Evolutionary conservation across 2,113 vertebrate genomes (phyloP).

Genomic region (Serilophus lunatus): DNA sequence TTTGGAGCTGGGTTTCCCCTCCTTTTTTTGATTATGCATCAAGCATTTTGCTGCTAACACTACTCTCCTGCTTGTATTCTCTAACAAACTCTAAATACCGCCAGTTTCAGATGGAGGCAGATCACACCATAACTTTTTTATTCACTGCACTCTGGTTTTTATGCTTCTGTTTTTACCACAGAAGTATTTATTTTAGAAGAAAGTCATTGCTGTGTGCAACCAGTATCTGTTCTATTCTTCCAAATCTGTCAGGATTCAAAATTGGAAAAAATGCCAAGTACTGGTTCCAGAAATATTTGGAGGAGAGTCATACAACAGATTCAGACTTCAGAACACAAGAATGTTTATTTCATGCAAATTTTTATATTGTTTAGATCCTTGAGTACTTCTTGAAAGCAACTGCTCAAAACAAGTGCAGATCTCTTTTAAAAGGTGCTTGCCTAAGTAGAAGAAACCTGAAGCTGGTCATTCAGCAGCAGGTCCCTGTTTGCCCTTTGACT

Average conservation of each 20-base stretch:
- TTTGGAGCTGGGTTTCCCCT: background rate
- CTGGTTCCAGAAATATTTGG: slow-evolving; percentile 14
- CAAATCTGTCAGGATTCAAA: slow-evolving; percentile 6
- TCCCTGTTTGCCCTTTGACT: background rate
- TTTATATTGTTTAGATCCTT: background rate
- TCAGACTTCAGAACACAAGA: background rate
- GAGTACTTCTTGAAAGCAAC: background rate
- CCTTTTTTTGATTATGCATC: background rate
- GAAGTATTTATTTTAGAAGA: background rate
- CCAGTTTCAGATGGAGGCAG: background rate
- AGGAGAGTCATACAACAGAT: background rate
- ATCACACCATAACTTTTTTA: background rate
- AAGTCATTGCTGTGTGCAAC: background rate
- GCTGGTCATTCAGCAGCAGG: background rate
- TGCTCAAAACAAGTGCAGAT: background rate
- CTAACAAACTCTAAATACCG: background rate
- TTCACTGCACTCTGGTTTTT: background rate
- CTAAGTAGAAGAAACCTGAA: background rate
- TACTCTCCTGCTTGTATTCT: background rate
- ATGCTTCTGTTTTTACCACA: background rate
- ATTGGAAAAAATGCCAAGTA: background rate
- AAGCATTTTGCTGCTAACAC: background rate
- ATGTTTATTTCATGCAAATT: slow-evolving; percentile 19
- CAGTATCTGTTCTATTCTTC: background rate
- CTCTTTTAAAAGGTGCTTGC: background rate